Percentiles rank a stretch among this genome's conserved stretches.
Evolutionary conservation across 37 sponge, comb jelly and placozoan genomes (phyloP).

Genomic region (Axinella damicornis): DNA sequence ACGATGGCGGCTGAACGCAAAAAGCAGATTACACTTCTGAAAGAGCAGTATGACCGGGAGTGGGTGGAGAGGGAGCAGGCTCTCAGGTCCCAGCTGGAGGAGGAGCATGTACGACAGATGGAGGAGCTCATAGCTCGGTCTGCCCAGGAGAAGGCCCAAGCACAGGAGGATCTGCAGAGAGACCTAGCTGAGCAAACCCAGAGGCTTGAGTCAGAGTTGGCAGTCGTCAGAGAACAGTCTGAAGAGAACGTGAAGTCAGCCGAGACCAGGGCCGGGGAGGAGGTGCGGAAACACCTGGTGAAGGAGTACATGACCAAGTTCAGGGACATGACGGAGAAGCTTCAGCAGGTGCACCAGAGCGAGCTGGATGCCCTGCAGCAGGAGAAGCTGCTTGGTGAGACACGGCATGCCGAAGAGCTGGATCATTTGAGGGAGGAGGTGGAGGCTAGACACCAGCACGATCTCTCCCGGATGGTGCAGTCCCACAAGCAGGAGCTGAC

Average conservation of each 20-base stretch:
- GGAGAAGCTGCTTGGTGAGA: background rate
- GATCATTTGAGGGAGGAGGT: conserved; percentile 19
- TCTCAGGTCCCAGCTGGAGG: conserved; percentile 15
- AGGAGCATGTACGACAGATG: conserved; percentile 6
- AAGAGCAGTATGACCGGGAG: conserved; percentile 21
- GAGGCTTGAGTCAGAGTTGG: background rate
- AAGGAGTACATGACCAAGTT: conserved; percentile 52
- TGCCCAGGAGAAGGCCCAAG: conserved; percentile 6
- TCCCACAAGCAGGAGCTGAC: background rate
- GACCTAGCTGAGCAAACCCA: background rate
- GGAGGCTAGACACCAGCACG: conserved; percentile 1
- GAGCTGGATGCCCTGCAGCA: conserved; percentile 21
- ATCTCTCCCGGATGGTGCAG: background rate
- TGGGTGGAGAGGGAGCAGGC: background rate
- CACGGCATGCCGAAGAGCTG: background rate
- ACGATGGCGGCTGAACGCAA: conserved; percentile 31
- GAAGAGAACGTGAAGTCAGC: background rate
- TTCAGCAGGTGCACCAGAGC: conserved; percentile 35
- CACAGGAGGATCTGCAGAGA: background rate
- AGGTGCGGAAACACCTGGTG: background rate
- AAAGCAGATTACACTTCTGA: conserved; percentile 1
- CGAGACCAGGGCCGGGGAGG: background rate
- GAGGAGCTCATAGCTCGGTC: conserved; percentile 5
- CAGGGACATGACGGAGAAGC: conserved; percentile 45
- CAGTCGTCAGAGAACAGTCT: background rate